Base-by-base conservation (phyloP, 92 coral and sea anemone species). In the Parazoanthus atlanticus region DNA sequence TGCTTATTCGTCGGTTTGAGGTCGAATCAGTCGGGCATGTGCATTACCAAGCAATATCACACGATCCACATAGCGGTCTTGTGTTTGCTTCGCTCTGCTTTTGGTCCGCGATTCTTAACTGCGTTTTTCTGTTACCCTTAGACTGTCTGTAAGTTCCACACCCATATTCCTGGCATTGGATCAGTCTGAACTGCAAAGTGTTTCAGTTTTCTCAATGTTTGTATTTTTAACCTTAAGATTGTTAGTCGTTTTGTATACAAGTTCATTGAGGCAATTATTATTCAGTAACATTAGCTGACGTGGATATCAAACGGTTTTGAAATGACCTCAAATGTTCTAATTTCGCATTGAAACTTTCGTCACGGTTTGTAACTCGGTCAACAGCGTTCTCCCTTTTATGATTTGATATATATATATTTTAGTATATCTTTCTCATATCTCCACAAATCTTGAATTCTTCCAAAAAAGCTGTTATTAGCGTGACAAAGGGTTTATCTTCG, bases 61-160 rank as follows among this genome's bases (percentile, higher is more conserved):
- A 41, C n/a, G 38, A 78, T 78, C 34, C 32, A 78, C 10, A 47
- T 43, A 40, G 16, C 61, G 3, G 25, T 6, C 61, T 77, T 43
- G 6, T 31, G 38, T 33, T 33, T 21, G 28, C 28, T 33, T 74
- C 43, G 36, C 25, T 23, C 28, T 32, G 46, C 23, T 34, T 52
- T 52, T 15, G 3, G 56, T 23, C 23, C 15, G 52, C 32, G 49
- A 8, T 21, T 76, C 19, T 36, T 76, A 13, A 2, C 29, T 36
- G 1, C 38, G 38, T 34, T 34, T 34, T 36, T 40, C 17, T 38
- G 56, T 25, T 76, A 15, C 2, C 80, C 26, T 76, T 76, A 76
- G 56, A 76, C 46, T 76, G 56, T 76, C 80, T 76, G 80, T 76
- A 76, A 76, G 80, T 76, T 76, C 80, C 56, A 34, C 17, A 6